Base-by-base conservation (phyloP, 1,140 invertebrate genomes). In the Lepidurus arcticus region DNA sequence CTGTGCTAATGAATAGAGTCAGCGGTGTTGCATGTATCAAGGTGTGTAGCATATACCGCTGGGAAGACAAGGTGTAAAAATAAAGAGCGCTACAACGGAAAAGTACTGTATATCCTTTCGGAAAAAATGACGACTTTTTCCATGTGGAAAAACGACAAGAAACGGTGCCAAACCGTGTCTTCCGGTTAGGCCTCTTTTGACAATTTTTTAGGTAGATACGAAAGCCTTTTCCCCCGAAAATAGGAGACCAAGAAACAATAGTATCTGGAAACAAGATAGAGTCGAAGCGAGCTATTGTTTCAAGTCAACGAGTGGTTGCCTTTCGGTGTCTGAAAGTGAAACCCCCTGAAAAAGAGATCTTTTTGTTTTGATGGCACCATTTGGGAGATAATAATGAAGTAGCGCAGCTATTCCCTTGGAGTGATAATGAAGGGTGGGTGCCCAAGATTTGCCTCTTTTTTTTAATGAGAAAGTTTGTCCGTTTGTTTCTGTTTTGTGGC, bases 41-140 rank as follows among this genome's bases (percentile, higher is more conserved):
- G 53, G 53, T 65, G 53, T 65, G 53, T 65, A 65, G 53, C 53
- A n/a, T 65, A n/a, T 65, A 65, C 53, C 21, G 53, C 53, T 65
- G 53, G 53, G 53, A 65, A 65, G 21, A 65, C 53, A 65, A 65
- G 53, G 16, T 21, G 16, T 65, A 65, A 16, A 21, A 21, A 21
- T 34, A 34, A 34, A 4, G 34, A 34, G 34, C 34, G 53, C 21
- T 13, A n/a, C 53, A 65, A 21, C 53, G 53, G 53, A 65, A 65
- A 21, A 5, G 53, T 34, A 34, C 34, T 4, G 34, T 34, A 34
- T 3, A 65, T 65, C 53, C 21, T 16, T 65, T 16, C 53, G 21
- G 53, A 65, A 65, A 16, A 65, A 65, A 65, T n/a, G 53, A n/a
- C 53, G n/a, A n/a, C 53, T 65, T 65, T 34, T 34, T n/a, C 53